These are phyloP conservation scores for Bombus fervidus DNA, from an alignment of 1,140 invertebrate species.

Conservation along the genomic window DNA sequence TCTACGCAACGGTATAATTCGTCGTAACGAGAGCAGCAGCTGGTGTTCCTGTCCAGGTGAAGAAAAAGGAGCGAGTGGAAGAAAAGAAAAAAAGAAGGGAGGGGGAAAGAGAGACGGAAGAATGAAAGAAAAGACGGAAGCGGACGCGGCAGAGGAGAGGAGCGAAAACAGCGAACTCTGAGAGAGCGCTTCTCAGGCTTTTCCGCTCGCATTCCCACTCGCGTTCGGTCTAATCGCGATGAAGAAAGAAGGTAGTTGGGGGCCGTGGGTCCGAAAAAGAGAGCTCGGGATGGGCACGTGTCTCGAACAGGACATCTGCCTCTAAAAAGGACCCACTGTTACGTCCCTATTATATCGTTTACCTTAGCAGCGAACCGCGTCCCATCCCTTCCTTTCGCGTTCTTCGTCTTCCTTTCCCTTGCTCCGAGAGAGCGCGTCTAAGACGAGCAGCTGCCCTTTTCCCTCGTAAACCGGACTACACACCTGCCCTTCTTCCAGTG, in stretches of 20 bases:
- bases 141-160: slow-evolving; percentile 13
- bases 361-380: slow-evolving; percentile 73
- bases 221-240: slow-evolving; percentile 39
- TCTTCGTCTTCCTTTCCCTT: slow-evolving; percentile 34
- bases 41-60: slow-evolving; percentile 35
- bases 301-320: slow-evolving; percentile 78
- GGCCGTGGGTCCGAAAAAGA: slow-evolving; percentile 35
- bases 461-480: slow-evolving; percentile 62
- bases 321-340: slow-evolving; percentile 77
- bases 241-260: slow-evolving; percentile 32
- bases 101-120: neutral
- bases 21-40: slow-evolving; percentile 58
- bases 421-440: slow-evolving; percentile 57
- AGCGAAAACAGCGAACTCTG: neutral
- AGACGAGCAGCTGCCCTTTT: slow-evolving; percentile 66
- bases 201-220: slow-evolving; percentile 56
- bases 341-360: slow-evolving; percentile 76
- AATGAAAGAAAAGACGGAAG: slow-evolving; percentile 17
- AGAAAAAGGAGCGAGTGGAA: slow-evolving; percentile 42
- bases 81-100: slow-evolving; percentile 2
- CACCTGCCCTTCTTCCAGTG: slow-evolving; percentile 70
- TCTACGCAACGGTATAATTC: slow-evolving; percentile 42
- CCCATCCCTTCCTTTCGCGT: slow-evolving; percentile 45
- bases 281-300: slow-evolving; percentile 74
- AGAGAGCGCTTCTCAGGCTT: slow-evolving; percentile 37